These are phyloP conservation scores for Pampus argenteus DNA, from an alignment of 2,797 vertebrate species.

Conservation along the genomic window DNA sequence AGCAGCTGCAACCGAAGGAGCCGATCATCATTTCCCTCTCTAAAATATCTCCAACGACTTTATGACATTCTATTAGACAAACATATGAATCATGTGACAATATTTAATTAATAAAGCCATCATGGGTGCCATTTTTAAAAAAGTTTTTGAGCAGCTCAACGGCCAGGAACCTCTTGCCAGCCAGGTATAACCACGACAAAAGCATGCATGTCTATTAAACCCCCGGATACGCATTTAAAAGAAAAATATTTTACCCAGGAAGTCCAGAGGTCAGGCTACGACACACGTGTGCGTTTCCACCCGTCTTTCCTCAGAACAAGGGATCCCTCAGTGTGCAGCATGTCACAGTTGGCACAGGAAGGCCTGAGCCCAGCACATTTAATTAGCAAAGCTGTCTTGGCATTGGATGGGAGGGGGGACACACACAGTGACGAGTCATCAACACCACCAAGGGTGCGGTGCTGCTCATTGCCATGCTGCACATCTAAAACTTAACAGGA, in stretches of 20 bases:
- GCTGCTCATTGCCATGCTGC: slow-evolving; percentile 50
- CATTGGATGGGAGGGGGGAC: slow-evolving; percentile 66
- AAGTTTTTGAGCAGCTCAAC: not conserved
- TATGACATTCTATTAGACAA: not conserved
- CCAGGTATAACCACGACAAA: not conserved
- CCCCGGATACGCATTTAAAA: not conserved
- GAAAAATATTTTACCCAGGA: not conserved
- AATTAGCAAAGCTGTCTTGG: slow-evolving; percentile 74
- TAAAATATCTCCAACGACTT: not conserved
- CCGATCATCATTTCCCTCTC: not conserved
- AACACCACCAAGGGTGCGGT: slow-evolving; percentile 74
- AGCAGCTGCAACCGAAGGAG: not conserved
- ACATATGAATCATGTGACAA: not conserved
- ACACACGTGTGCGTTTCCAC: slow-evolving; percentile 14
- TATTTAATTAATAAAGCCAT: not conserved
- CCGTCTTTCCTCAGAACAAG: slow-evolving; percentile 44
- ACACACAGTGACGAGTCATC: slow-evolving; percentile 73
- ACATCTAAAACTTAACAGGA: slow-evolving; percentile 49
- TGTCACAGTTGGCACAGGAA: slow-evolving; percentile 74
- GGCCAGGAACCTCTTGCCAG: not conserved
- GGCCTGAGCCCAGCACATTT: slow-evolving; percentile 72
- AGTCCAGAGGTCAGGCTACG: slow-evolving; percentile 8
- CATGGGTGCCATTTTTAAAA: not conserved
- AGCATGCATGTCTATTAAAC: not conserved
- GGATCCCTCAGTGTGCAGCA: slow-evolving; percentile 68